Conservation (phyloP, 2,888 invertebrate species). For the Acleris sparsana region DNA sequence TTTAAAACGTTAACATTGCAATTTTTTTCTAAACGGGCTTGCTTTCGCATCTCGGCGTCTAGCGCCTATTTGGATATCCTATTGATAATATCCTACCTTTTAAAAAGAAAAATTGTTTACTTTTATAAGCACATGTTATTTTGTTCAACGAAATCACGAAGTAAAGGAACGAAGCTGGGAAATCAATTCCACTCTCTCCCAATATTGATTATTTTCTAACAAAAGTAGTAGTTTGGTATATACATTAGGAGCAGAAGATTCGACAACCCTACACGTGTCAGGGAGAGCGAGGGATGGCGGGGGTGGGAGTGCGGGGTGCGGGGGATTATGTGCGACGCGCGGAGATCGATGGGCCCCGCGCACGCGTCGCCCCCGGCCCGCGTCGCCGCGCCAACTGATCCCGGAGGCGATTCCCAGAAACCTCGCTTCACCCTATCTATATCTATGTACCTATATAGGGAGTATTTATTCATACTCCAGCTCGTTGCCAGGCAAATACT, state of each 20-base stretch:
- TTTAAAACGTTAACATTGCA: too few species aligned
- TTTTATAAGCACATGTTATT: too few species aligned
- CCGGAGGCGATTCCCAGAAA: constrained; percentile 48
- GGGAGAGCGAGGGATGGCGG: constrained; percentile 43
- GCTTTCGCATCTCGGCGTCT: too few species aligned
- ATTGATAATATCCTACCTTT: too few species aligned
- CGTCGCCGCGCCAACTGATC: constrained; percentile 47
- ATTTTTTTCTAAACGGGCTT: too few species aligned
- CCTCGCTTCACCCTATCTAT: background rate
- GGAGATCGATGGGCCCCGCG: constrained; percentile 71
- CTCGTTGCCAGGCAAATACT: constrained; percentile 19
- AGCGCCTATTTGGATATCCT: too few species aligned
- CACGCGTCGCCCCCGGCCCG: constrained; percentile 53
- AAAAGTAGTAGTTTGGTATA: too few species aligned
- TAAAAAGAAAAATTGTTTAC: too few species aligned
- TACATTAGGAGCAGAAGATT: background rate
- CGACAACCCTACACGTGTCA: constrained; percentile 55
- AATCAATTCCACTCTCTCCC: too few species aligned
- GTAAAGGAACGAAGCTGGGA: too few species aligned
- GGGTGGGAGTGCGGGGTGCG: constrained; percentile 38
- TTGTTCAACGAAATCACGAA: too few species aligned
- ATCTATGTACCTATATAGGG: background rate
- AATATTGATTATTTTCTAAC: too few species aligned
- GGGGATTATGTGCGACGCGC: constrained; percentile 46
- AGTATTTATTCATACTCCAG: constrained; percentile 24